Percentiles rank a stretch among this genome's conserved stretches.
These are phyloP conservation scores for Tokudaia tokunoshimensis DNA, from an alignment of 2,797 vertebrate species.

Conservation along the genomic window DNA sequence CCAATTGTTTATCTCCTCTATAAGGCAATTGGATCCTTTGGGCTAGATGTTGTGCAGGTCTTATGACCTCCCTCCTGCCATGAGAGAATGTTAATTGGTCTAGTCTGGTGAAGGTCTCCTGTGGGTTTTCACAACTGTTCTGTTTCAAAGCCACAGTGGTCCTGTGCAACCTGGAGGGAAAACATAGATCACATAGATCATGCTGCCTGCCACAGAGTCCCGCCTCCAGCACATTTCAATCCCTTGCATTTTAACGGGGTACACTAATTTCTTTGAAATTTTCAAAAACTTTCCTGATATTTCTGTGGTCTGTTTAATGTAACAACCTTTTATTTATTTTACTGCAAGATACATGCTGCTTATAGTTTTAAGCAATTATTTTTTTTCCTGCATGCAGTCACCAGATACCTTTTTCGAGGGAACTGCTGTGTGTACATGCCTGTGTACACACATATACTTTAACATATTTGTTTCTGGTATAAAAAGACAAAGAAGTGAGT, in stretches of 20 bases:
- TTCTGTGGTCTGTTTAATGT: neutral
- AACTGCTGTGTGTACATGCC: no score
- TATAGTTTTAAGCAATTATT: neutral
- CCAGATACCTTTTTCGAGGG: neutral
- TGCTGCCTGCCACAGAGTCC: neutral
- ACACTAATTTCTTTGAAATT: neutral
- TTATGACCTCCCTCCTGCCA: neutral
- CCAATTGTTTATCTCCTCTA: neutral
- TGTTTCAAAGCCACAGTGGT: neutral
- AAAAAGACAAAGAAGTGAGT: neutral
- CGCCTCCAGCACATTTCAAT: neutral
- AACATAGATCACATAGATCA: neutral
- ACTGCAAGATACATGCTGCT: neutral
- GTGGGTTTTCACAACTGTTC: neutral
- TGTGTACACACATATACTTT: neutral
- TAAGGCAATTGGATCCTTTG: neutral
- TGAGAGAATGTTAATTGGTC: neutral
- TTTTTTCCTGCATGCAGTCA: neutral
- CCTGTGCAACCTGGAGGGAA: neutral
- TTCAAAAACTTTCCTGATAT: neutral
- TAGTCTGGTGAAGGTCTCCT: neutral
- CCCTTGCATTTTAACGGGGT: neutral
- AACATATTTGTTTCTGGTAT: conserved; percentile 42
- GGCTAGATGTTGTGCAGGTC: neutral
- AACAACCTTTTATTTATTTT: neutral